These are phyloP conservation scores for Aplodontia rufa DNA, from an alignment of 2,113 vertebrate species.

Conservation along the genomic window DNA sequence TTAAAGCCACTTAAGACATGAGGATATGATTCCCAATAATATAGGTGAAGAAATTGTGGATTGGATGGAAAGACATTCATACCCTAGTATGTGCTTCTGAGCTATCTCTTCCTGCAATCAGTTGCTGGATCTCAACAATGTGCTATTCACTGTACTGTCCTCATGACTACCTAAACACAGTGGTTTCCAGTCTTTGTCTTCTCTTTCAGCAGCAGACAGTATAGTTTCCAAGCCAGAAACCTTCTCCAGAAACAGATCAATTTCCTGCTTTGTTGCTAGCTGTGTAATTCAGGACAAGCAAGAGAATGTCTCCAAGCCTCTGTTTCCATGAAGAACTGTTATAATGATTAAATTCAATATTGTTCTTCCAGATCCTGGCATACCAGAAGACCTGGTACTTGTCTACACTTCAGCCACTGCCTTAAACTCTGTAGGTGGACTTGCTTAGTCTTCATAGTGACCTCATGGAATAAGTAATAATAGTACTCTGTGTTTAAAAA, in stretches of 20 bases:
- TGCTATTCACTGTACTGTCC: background rate
- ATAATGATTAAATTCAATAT: background rate
- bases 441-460: background rate
- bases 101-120: background rate
- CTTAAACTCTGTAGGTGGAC: background rate
- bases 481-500: background rate
- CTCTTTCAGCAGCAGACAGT: background rate
- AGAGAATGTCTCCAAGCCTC: background rate
- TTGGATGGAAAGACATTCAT: no score
- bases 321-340: background rate
- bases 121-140: accelerated
- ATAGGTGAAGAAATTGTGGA: background rate
- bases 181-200: background rate
- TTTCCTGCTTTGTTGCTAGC: background rate
- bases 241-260: background rate
- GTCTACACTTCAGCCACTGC: background rate
- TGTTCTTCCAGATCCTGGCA: background rate
- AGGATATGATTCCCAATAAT: background rate
- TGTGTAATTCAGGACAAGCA: background rate
- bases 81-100: background rate
- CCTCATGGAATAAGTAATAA: background rate
- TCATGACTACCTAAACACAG: background rate
- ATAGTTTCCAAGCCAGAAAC: background rate
- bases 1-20: background rate
- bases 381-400: background rate